Evolutionary conservation across 1,140 invertebrate species (phyloP).

Genomic region (Oscheius sp.): DNA sequence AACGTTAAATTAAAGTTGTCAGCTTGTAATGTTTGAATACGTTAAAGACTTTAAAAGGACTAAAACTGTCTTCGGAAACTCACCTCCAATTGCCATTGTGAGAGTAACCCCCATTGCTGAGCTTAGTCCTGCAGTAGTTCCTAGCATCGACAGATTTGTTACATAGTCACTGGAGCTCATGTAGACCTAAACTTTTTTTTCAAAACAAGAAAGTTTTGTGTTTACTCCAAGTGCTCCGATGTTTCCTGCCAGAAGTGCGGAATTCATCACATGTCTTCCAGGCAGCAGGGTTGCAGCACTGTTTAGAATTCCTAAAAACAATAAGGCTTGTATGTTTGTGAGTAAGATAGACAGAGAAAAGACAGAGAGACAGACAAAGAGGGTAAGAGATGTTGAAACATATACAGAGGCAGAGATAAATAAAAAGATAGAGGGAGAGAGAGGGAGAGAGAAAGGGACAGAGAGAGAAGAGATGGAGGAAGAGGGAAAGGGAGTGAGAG

Average conservation of each 20-base stretch:
- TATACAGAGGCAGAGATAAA: too few relatives aligned
- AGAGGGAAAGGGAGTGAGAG: too few relatives aligned
- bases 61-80: constrained; percentile 63
- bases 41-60: too few relatives aligned
- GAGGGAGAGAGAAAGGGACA: too few relatives aligned
- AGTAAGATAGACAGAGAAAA: too few relatives aligned
- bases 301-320: constrained; percentile 69
- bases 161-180: constrained; percentile 69
- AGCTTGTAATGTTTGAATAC: too few relatives aligned
- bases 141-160: constrained; percentile 71
- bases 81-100: constrained; percentile 83
- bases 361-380: too few relatives aligned
- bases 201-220: constrained; percentile 66
- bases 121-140: constrained; percentile 73
- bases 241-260: constrained; percentile 70
- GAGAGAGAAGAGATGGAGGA: too few relatives aligned
- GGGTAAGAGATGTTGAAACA: too few relatives aligned
- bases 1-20: not conserved
- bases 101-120: constrained; percentile 79
- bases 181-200: constrained; percentile 63
- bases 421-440: too few relatives aligned
- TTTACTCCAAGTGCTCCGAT: constrained; percentile 71
- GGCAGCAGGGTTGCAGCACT: constrained; percentile 77
- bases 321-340: too few relatives aligned
- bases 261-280: constrained; percentile 77